Conservation (phyloP, 2,797 vertebrate genomes). For the Bufotes viridis region DNA sequence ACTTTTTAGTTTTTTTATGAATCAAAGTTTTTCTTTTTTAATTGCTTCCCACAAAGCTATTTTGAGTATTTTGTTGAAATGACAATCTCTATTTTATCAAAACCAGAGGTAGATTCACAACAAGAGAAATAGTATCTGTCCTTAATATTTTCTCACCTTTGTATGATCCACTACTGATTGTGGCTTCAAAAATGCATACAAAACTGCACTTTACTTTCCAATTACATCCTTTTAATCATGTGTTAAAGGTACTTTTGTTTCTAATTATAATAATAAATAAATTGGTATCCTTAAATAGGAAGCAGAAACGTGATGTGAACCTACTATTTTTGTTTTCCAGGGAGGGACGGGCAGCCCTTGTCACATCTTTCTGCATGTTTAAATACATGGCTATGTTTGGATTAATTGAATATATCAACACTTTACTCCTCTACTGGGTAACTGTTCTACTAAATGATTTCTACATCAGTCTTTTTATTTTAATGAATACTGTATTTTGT, state of each 20-base stretch:
- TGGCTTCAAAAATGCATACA: no score
- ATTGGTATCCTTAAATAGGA: not conserved
- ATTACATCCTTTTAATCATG: no score
- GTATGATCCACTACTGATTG: no score
- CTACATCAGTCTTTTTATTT: not conserved
- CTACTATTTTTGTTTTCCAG: constrained; percentile 63
- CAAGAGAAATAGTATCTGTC: no score
- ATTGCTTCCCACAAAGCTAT: no score
- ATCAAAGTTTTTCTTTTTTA: no score
- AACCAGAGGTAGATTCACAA: no score
- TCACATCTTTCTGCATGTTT: constrained; percentile 82
- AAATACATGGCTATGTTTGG: constrained; percentile 83
- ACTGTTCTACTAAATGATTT: not conserved
- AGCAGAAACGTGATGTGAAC: not conserved
- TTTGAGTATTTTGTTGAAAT: no score
- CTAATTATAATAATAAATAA: not conserved
- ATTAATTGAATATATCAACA: constrained; percentile 77
- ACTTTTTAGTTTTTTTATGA: no score
- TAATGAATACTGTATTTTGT: not conserved
- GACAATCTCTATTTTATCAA: no score
- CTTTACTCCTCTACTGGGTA: constrained; percentile 82
- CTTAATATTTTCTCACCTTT: no score
- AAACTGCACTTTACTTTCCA: no score
- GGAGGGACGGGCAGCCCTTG: constrained; percentile 78
- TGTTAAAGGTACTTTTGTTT: not conserved